Conservation (phyloP, 2,113 vertebrate species). For the Corythornis cristatus region DNA sequence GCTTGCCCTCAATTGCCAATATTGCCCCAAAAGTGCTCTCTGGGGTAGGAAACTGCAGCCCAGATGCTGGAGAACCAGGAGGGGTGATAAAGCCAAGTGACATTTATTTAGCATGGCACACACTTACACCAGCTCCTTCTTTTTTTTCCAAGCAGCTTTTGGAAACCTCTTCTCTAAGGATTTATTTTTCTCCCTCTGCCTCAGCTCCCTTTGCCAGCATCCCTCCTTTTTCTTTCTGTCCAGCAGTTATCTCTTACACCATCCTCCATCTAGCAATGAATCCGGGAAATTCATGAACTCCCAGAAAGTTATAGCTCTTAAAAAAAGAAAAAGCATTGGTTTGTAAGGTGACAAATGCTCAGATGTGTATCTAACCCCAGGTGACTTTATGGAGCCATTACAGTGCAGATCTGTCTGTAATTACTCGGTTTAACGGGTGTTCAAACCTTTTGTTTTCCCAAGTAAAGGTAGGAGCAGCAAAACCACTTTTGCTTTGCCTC, state of each 20-base stretch:
- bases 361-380: neutral
- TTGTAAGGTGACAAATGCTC: constrained; percentile 16
- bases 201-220: neutral
- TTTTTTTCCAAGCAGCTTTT: neutral
- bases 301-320: constrained; percentile 43
- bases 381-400: constrained; percentile 46
- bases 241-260: neutral
- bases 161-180: constrained; percentile 31
- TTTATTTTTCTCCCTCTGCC: constrained; percentile 25
- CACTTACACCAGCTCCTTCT: constrained; percentile 10
- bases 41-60: neutral
- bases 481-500: neutral
- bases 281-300: constrained; percentile 73
- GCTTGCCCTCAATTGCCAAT: neutral
- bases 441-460: neutral
- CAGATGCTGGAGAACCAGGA: neutral
- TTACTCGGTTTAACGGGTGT: neutral
- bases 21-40: neutral
- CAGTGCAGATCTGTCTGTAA: neutral
- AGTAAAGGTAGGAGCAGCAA: neutral
- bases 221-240: neutral
- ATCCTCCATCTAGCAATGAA: constrained; percentile 29
- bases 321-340: constrained; percentile 38
- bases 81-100: neutral
- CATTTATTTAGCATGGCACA: neutral